These are phyloP conservation scores for Paguma larvata DNA, from an alignment of 2,797 vertebrate species.

Conservation along the genomic window DNA sequence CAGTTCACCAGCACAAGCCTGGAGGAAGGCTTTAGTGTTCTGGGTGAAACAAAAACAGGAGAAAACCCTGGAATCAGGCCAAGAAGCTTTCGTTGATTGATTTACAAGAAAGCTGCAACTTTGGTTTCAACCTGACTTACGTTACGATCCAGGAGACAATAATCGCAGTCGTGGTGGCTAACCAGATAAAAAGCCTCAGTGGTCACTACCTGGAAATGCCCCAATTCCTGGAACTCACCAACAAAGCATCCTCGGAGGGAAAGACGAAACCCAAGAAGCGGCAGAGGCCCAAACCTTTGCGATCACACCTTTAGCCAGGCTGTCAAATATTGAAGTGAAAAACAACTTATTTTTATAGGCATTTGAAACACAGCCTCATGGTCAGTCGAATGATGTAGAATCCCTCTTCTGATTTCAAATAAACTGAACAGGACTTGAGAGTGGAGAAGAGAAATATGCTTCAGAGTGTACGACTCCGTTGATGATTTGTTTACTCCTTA, in stretches of 20 bases:
- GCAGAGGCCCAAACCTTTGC: background rate
- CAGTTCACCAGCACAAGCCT: background rate
- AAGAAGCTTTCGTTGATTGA: background rate
- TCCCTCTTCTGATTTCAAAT: conserved; percentile 29
- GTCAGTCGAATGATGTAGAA: conserved; percentile 21
- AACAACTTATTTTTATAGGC: conserved; percentile 59
- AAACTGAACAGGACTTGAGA: conserved; percentile 11
- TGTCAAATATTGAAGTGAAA: background rate
- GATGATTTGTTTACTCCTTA: conserved; percentile 43
- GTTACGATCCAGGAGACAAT: background rate
- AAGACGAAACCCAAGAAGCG: background rate
- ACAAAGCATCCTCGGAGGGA: background rate
- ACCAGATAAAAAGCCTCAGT: background rate
- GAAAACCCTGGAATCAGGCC: background rate
- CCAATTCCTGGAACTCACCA: background rate
- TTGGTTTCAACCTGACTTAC: background rate
- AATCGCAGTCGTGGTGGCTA: background rate
- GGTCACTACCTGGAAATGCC: background rate
- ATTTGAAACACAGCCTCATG: conserved; percentile 49
- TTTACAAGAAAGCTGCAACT: conserved; percentile 6
- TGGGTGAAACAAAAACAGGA: background rate
- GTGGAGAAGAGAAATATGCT: conserved; percentile 5
- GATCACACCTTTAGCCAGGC: background rate
- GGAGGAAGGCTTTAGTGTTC: background rate
- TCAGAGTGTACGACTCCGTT: background rate